phyloP scores from a whole-genome alignment of 2,113 vertebrate genomes.

The Steatornis caripensis region DNA sequence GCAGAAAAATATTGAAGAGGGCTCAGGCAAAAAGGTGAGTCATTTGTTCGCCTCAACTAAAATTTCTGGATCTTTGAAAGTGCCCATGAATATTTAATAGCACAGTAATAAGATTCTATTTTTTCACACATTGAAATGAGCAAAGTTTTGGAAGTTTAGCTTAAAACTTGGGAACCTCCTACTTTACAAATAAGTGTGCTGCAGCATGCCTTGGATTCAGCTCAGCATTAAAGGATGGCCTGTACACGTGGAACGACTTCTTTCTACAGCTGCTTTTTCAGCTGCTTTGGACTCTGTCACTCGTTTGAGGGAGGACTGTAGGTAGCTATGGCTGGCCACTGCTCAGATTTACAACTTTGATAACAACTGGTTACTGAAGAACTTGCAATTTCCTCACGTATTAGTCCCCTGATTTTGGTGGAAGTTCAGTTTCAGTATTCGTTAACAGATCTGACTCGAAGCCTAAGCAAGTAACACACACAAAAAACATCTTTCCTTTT shows the following conservation, averaged over 20 bases:
- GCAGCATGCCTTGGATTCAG: neutral
- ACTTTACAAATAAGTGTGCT: neutral
- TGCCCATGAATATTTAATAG: slow-evolving; percentile 20
- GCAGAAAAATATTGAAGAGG: neutral
- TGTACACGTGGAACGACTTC: neutral
- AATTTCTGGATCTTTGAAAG: slow-evolving; percentile 3
- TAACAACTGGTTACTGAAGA: neutral
- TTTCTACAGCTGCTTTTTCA: neutral
- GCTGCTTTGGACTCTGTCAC: neutral
- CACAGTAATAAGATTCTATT: neutral
- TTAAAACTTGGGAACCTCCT: neutral
- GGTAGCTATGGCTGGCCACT: neutral
- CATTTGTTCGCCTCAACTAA: neutral
- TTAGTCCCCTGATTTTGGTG: neutral
- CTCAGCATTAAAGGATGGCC: neutral
- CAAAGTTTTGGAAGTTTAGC: neutral
- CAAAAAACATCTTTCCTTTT: neutral
- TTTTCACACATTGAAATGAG: neutral
- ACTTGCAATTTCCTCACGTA: neutral
- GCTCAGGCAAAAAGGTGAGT: neutral
- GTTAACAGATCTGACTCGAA: neutral
- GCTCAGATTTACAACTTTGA: neutral
- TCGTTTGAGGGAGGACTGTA: neutral
- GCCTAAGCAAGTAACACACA: neutral
- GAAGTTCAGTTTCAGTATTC: neutral